Conservation (phyloP, 2,113 vertebrate genomes). For the Reinhardtius hippoglossoides region DNA sequence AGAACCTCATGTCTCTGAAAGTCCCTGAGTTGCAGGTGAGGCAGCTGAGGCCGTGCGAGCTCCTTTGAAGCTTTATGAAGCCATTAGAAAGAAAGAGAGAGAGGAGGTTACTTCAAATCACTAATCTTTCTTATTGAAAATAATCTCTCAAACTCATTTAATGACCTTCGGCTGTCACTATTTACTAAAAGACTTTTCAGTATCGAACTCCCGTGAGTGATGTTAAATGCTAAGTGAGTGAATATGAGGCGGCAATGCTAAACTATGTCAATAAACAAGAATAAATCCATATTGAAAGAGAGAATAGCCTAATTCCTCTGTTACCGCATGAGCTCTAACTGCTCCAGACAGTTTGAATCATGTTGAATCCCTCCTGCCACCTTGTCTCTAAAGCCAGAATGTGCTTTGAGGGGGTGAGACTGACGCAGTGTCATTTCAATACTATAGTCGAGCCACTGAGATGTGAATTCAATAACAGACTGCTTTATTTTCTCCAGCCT, state of each 20-base stretch:
- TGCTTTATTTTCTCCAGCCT: slow-evolving; percentile 50
- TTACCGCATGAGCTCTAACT: slow-evolving; percentile 6
- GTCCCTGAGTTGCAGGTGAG: slow-evolving; percentile 37
- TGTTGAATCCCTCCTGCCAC: slow-evolving; percentile 6
- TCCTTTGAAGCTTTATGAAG: background rate
- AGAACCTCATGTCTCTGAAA: slow-evolving; percentile 1
- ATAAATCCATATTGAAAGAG: slow-evolving; percentile 13
- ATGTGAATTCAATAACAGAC: slow-evolving; percentile 41
- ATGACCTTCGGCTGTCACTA: slow-evolving; percentile 6
- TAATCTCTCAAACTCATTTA: slow-evolving; percentile 20
- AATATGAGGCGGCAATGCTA: slow-evolving; percentile 12
- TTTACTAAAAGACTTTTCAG: slow-evolving; percentile 26
- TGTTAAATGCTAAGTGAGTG: slow-evolving; percentile 22
- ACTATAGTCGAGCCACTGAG: slow-evolving; percentile 27
- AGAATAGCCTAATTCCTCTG: slow-evolving; percentile 6
- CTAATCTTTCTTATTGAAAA: slow-evolving; percentile 2
- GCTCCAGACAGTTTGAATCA: slow-evolving; percentile 19
- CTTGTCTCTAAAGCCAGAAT: slow-evolving; percentile 24
- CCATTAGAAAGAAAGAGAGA: slow-evolving; percentile 35
- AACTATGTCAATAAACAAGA: slow-evolving; percentile 9
- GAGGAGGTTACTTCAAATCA: slow-evolving; percentile 5
- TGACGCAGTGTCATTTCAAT: background rate
- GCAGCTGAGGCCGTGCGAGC: background rate
- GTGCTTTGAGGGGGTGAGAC: slow-evolving; percentile 16
- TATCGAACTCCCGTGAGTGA: slow-evolving; percentile 4